These are phyloP conservation scores for Tiphia femorata DNA, from an alignment of 2,888 invertebrate genomes.

Conservation along the genomic window DNA sequence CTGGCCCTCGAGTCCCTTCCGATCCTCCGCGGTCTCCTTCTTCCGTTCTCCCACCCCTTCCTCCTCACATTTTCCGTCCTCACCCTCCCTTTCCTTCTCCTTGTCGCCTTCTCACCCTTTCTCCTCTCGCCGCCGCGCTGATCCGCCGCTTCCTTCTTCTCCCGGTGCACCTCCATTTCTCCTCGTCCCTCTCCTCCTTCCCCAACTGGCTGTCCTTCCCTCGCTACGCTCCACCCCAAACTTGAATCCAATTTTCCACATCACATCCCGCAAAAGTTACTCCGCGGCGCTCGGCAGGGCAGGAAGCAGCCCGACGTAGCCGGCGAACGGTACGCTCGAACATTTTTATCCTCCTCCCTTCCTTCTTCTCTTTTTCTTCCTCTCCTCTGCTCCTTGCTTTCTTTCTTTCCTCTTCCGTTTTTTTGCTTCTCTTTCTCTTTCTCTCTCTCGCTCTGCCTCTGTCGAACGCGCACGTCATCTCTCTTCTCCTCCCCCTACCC, in stretches of 20 bases:
- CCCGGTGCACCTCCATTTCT: neutral
- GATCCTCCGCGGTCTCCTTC: too few species aligned
- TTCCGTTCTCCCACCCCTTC: slow-evolving; percentile 4
- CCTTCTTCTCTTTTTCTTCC: neutral
- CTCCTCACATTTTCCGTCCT: neutral
- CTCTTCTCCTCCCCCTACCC: slow-evolving; percentile 44
- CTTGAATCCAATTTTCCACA: slow-evolving; percentile 65
- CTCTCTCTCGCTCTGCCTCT: too few species aligned
- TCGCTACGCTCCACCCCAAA: slow-evolving; percentile 47
- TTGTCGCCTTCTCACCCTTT: slow-evolving; percentile 1
- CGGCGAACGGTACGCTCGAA: slow-evolving; percentile 38
- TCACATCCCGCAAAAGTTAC: slow-evolving; percentile 64
- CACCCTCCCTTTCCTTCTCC: neutral
- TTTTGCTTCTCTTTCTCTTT: too few species aligned
- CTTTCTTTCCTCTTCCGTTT: neutral
- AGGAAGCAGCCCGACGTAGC: slow-evolving; percentile 44
- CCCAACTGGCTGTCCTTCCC: slow-evolving; percentile 20
- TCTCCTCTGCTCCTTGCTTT: neutral
- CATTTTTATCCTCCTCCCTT: slow-evolving; percentile 26
- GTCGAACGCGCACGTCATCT: too few species aligned
- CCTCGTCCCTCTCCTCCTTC: slow-evolving; percentile 1
- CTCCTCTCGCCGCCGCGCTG: too few species aligned
- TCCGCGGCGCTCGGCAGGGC: slow-evolving; percentile 44
- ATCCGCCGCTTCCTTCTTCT: neutral
- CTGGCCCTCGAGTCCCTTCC: too few species aligned